phyloP scores from a whole-genome alignment of 2,797 vertebrate species.

The Phoeniculus purpureus region DNA sequence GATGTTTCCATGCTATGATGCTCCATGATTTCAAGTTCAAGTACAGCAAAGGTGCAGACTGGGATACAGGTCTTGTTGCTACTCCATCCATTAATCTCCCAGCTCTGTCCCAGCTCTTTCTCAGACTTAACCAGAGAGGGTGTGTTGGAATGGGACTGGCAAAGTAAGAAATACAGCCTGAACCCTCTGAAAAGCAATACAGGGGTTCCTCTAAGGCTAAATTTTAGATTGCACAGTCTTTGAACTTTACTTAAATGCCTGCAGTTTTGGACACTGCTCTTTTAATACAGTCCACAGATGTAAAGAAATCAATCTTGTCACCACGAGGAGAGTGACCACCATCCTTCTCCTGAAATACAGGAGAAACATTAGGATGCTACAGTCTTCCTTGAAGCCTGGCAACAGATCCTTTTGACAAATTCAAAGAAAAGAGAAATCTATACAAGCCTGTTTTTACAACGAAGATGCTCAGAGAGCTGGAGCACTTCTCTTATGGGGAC shows the following conservation, averaged over 20 bases:
- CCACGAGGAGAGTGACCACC: background rate
- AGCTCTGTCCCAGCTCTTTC: background rate
- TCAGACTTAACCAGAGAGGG: background rate
- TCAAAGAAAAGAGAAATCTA: background rate
- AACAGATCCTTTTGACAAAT: background rate
- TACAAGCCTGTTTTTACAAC: background rate
- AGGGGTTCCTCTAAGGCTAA: background rate
- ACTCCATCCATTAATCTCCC: background rate
- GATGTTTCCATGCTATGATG: background rate
- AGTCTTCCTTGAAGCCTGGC: background rate
- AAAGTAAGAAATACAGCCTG: background rate
- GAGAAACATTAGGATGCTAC: background rate
- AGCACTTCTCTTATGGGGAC: too few relatives aligned
- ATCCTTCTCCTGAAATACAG: background rate
- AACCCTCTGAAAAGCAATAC: background rate
- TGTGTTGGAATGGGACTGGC: background rate
- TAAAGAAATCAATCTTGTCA: background rate
- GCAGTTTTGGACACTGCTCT: background rate
- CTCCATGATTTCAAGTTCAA: accelerated
- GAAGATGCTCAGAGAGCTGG: background rate
- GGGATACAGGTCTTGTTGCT: accelerated
- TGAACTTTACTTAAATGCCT: background rate
- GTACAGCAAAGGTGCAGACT: background rate
- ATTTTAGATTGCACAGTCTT: background rate
- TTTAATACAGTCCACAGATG: background rate